Percentiles rank a stretch among this genome's conserved stretches.
phyloP scores from a whole-genome alignment of 1,140 invertebrate species.

The Procambarus virginalis region DNA sequence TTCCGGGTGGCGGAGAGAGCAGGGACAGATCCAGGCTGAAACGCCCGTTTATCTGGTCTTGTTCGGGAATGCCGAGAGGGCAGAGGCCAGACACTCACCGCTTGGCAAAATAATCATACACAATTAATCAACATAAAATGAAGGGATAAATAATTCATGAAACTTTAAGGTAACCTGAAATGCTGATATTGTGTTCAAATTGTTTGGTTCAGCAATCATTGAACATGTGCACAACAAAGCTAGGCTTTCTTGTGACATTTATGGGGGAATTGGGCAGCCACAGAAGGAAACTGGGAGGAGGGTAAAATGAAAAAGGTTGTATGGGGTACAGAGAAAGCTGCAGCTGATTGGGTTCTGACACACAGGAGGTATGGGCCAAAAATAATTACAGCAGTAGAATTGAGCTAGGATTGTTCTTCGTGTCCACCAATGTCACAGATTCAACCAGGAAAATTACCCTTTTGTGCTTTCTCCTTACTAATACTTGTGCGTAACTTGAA shows the following conservation, averaged over 20 bases:
- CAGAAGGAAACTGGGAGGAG: constrained; percentile 62
- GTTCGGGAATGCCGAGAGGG: constrained; percentile 56
- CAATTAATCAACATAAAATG: constrained; percentile 70
- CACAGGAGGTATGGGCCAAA: constrained; percentile 49
- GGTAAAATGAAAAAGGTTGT: constrained; percentile 45
- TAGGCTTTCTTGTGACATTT: constrained; percentile 65
- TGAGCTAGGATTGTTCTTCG: constrained; percentile 67
- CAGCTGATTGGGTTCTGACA: constrained; percentile 62
- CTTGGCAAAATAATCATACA: constrained; percentile 70
- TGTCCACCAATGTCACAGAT: constrained; percentile 66
- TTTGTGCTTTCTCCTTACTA: constrained; percentile 64
- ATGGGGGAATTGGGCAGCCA: constrained; percentile 61
- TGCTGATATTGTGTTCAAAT: constrained; percentile 69
- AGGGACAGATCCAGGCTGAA: constrained; percentile 57
- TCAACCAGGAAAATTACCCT: constrained; percentile 64
- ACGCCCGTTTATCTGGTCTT: constrained; percentile 61
- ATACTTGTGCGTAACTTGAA: constrained; percentile 65
- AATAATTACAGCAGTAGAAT: constrained; percentile 66
- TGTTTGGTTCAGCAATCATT: constrained; percentile 65
- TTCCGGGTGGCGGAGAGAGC: constrained; percentile 68
- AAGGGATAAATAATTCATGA: constrained; percentile 69
- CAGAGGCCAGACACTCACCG: constrained; percentile 67
- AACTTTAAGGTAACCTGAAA: constrained; percentile 70
- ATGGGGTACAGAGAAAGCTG: constrained; percentile 63
- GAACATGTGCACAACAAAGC: constrained; percentile 63